These are phyloP conservation scores for Caenorhabditis macrosperma DNA, from an alignment of 2,888 invertebrate genomes.

Conservation along the genomic window DNA sequence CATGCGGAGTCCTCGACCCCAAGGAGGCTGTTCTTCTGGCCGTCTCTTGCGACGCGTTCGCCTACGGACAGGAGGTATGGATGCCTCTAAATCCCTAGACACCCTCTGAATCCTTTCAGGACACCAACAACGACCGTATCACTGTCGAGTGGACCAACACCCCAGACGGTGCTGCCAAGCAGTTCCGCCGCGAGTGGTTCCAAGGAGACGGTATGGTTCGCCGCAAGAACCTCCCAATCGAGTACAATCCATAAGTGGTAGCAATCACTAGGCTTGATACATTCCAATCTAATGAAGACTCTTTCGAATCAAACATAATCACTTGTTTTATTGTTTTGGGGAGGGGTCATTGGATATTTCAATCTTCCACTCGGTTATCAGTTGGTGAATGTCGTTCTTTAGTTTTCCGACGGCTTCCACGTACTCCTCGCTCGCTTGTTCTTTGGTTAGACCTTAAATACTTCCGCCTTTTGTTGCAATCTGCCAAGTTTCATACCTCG, in stretches of 20 bases:
- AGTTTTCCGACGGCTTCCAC: slow-evolving; percentile 24
- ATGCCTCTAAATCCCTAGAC: too few relatives aligned
- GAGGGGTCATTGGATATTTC: slow-evolving; percentile 41
- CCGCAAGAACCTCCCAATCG: slow-evolving; percentile 66
- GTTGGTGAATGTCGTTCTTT: slow-evolving; percentile 19
- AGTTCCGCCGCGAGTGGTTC: slow-evolving; percentile 73
- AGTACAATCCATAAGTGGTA: slow-evolving; percentile 54
- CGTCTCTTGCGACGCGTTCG: too few relatives aligned
- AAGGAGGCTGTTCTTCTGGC: too few relatives aligned
- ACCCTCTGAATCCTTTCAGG: too few relatives aligned
- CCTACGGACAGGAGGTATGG: too few relatives aligned
- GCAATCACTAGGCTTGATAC: too few relatives aligned
- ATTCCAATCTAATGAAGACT: too few relatives aligned
- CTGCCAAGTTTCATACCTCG: slow-evolving; percentile 39
- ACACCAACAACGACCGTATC: slow-evolving; percentile 71
- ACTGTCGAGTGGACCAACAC: slow-evolving; percentile 71
- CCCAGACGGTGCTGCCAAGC: slow-evolving; percentile 67
- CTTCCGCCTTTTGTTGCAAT: neutral
- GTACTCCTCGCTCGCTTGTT: slow-evolving; percentile 23
- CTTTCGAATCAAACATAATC: too few relatives aligned
- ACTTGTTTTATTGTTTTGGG: neutral
- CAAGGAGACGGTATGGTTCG: slow-evolving; percentile 72
- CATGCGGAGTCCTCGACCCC: too few relatives aligned
- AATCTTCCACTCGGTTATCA: slow-evolving; percentile 19
- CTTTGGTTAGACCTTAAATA: slow-evolving; percentile 22